Evolutionary conservation across 2,888 invertebrate species (phyloP), one percentile per base, ranked within the genome.

Genomic region (Scaptomyza tumidula): DNA sequence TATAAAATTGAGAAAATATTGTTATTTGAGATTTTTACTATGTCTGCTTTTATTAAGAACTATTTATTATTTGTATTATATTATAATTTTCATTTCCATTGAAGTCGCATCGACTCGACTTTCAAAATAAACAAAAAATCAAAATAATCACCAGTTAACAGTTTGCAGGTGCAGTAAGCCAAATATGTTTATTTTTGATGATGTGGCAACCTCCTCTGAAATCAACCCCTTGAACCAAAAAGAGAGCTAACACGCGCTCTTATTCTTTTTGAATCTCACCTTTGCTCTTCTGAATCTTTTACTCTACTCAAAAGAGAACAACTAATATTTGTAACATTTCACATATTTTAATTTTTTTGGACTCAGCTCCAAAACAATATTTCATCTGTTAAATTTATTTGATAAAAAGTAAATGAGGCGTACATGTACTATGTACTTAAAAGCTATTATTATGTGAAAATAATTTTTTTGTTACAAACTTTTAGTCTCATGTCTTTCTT

Each of bases 131-230:
- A 37, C 4, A 6, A 19, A 19, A 19, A 19, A 19, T 19, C 19
- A 19, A 39, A 6, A 39, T 39, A 39, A 14, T n/a, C 7, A 14
- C 14, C 14, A 39, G 7, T 39, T 9, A 9, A 14, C 37, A 39
- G 14, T 14, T 14, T 14, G 14, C 39, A 39, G 39, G 7, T 39
- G 39, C 39, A 14, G 5, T 14, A 14, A 39, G 39, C 14, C 7
- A 39, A 19, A 16, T 13, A 49, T 33, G 10, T 39, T 16, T 4
- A 13, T 5, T 39, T 45, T 9, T 5, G 0, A 5, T 24, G 37
- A 63, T 54, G 11, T 65, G 65, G 65, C 56, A 65, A 56, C 44
- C 43, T 5, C 16, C 37, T 24, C 9, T 9, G 0, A 3, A 33
- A 3, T 0, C 48, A 29, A 35, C 55, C 45, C 45, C 31, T 33